These are phyloP conservation scores for Tachycineta bicolor DNA, from an alignment of 2,113 vertebrate genomes.

Conservation along the genomic window DNA sequence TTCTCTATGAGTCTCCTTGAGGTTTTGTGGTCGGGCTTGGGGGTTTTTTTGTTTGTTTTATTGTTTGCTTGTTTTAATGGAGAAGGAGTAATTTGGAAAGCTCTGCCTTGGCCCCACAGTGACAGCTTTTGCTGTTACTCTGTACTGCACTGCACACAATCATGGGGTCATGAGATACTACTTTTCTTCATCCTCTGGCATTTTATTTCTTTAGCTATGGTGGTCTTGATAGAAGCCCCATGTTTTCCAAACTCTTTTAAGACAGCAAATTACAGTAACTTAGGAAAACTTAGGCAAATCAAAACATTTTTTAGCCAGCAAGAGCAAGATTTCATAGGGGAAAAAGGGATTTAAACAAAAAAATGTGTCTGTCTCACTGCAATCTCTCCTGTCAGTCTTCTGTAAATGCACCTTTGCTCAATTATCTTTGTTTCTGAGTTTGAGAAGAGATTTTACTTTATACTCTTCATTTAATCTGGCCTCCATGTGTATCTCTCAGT, in stretches of 20 bases:
- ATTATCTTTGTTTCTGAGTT: background rate
- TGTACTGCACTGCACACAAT: background rate
- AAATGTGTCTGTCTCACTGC: background rate
- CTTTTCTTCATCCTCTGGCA: background rate
- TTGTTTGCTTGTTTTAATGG: background rate
- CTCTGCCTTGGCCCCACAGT: background rate
- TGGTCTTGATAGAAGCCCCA: background rate
- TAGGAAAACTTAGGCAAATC: background rate
- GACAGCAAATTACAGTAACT: background rate
- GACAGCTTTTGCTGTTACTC: background rate
- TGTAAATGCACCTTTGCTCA: background rate
- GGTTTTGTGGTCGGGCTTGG: background rate
- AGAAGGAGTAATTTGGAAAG: background rate
- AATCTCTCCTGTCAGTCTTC: background rate
- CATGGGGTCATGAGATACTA: accelerated
- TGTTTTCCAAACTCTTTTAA: background rate
- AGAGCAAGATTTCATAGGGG: background rate
- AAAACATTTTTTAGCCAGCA: background rate
- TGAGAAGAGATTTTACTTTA: background rate
- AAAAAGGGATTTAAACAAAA: background rate
- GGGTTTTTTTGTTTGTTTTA: accelerated
- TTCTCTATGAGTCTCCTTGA: background rate
- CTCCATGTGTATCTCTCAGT: background rate
- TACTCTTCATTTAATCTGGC: background rate
- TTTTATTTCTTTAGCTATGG: background rate